phyloP scores from a whole-genome alignment of 2,797 vertebrate species.

The Falco rusticolus region DNA sequence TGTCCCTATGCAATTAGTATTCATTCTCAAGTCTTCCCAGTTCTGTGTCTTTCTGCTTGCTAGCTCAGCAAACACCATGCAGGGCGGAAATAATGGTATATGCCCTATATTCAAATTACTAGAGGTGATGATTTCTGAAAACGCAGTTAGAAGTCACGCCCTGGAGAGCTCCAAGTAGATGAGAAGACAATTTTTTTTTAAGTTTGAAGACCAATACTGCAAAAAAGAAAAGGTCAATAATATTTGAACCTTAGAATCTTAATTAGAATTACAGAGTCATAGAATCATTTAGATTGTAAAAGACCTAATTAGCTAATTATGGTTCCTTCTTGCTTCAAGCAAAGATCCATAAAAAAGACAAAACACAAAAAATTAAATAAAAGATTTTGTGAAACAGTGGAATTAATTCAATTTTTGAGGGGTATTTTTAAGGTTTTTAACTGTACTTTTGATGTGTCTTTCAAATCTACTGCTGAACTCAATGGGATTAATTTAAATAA shows the following conservation, averaged over 20 bases:
- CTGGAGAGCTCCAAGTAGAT: background rate
- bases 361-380: background rate
- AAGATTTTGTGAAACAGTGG: background rate
- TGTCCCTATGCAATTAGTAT: background rate
- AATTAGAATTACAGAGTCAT: background rate
- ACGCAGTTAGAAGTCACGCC: background rate
- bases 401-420: background rate
- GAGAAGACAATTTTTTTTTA: background rate
- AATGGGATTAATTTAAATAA: background rate
- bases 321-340: background rate
- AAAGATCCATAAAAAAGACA: background rate
- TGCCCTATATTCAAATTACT: background rate
- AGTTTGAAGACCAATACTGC: background rate
- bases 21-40: background rate
- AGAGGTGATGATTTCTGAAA: background rate
- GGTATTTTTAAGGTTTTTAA: background rate
- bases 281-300: too few relatives aligned
- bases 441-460: background rate
- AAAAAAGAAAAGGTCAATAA: slow-evolving; percentile 38
- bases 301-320: slow-evolving; percentile 19
- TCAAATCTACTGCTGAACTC: background rate
- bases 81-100: background rate
- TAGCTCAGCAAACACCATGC: background rate
- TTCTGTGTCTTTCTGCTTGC: background rate
- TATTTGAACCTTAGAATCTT: background rate